Conservation (phyloP, 2,797 vertebrate genomes). For the Chaenodraco wilsoni region DNA sequence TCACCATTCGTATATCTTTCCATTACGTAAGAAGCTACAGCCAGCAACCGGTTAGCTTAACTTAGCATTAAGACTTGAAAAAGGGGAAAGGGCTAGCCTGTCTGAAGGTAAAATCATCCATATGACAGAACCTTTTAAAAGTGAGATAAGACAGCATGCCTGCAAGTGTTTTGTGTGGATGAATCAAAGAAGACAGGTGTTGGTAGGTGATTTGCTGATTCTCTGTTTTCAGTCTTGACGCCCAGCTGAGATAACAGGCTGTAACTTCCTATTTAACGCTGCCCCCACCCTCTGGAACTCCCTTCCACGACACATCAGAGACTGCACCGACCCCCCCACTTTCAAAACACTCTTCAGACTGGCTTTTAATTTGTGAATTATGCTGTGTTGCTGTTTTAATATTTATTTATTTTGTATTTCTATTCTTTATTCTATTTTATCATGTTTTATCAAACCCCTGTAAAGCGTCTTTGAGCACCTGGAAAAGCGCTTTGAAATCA, state of each 20-base stretch:
- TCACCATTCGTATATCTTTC: not conserved
- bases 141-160: not conserved
- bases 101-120: not conserved
- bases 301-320: no score
- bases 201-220: not conserved
- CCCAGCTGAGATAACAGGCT: conserved; percentile 1
- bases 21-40: not conserved
- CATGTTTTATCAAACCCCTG: no score
- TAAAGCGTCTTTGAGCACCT: no score
- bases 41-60: not conserved
- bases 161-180: not conserved
- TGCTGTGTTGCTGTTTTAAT: no score
- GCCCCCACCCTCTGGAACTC: no score
- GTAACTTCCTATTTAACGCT: not conserved
- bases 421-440: no score
- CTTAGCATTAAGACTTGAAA: not conserved
- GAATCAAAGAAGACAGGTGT: not conserved
- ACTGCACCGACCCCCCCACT: no score
- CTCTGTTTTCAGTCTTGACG: not conserved
- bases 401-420: no score
- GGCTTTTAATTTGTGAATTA: no score
- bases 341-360: no score
- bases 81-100: not conserved
- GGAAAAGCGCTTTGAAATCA: no score
- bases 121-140: not conserved